These are phyloP conservation scores for Prunella strophiata DNA, from an alignment of 2,797 vertebrate species.

Conservation along the genomic window DNA sequence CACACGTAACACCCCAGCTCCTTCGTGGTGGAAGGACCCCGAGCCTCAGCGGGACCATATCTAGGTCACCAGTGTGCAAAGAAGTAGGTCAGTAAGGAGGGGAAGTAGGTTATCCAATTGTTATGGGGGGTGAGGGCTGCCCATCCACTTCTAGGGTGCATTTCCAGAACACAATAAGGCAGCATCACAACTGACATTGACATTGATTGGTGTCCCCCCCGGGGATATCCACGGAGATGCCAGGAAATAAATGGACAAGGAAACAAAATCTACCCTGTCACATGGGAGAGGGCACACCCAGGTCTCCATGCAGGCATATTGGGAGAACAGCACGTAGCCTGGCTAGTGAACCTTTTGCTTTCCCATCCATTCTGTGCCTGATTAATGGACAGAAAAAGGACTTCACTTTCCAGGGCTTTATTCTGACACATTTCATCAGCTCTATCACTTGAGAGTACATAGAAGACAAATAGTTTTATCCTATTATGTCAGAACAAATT, in stretches of 20 bases:
- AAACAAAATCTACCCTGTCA: constrained; percentile 45
- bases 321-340: background rate
- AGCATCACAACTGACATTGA: constrained; percentile 17
- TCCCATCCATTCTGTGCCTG: constrained; percentile 17
- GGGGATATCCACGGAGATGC: background rate
- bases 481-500: constrained; percentile 68
- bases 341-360: constrained; percentile 18
- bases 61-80: background rate
- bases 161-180: constrained; percentile 14
- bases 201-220: constrained; percentile 30
- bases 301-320: background rate
- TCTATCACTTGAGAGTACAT: background rate
- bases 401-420: constrained; percentile 42
- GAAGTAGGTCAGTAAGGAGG: constrained; percentile 63
- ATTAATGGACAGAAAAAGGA: constrained; percentile 63
- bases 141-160: background rate
- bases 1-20: background rate
- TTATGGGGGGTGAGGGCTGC: background rate
- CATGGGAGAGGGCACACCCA: background rate
- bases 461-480: constrained; percentile 53
- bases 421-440: constrained; percentile 67
- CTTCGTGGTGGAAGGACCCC: background rate
- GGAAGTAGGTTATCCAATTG: constrained; percentile 62
- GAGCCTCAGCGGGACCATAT: background rate
- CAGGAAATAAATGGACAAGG: constrained; percentile 36